Percentiles rank a stretch among this genome's conserved stretches.
Conservation (phyloP, 2,113 vertebrate species). For the Heterocephalus glaber region DNA sequence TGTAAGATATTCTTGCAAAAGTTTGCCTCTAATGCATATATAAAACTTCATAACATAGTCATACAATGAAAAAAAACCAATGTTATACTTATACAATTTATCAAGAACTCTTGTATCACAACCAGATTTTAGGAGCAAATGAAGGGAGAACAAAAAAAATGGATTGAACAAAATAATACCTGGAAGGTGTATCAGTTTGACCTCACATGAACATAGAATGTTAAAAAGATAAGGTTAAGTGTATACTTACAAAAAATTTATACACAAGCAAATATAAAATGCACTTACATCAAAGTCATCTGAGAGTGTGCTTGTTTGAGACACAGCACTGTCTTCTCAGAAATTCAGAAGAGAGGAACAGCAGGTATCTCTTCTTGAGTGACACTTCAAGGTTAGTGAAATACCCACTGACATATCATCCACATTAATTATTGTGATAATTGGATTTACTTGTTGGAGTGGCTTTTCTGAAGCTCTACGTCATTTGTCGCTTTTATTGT, state of each 20-base stretch:
- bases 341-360: background rate
- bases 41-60: background rate
- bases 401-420: background rate
- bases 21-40: background rate
- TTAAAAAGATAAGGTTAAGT: background rate
- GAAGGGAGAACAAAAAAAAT: background rate
- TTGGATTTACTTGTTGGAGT: background rate
- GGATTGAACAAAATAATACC: background rate
- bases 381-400: background rate
- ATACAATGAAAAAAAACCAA: background rate
- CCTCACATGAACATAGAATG: background rate
- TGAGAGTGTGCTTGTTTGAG: background rate
- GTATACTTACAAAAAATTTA: background rate
- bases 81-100: background rate
- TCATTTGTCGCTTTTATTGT: background rate
- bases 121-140: background rate
- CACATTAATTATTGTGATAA: background rate
- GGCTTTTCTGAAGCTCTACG: background rate
- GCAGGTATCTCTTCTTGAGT: background rate
- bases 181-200: accelerated
- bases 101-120: background rate
- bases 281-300: background rate
- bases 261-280: background rate
- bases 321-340: background rate
- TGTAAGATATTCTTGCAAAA: background rate